Evolutionary conservation across 2,888 invertebrate genomes (phyloP).

Genomic region (Agrochola lychnidis): DNA sequence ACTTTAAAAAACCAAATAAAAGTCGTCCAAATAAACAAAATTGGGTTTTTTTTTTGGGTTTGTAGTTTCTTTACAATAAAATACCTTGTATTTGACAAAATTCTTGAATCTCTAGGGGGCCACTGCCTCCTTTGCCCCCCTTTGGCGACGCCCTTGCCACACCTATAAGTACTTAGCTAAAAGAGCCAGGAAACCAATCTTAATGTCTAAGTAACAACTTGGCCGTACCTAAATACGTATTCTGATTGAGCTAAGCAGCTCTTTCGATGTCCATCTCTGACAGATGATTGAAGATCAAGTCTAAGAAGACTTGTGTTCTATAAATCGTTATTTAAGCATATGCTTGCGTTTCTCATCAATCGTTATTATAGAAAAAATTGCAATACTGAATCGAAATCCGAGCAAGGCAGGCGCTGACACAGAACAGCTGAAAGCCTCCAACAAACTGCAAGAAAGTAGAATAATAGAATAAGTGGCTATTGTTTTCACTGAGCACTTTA

Average conservation of each 20-base stretch:
- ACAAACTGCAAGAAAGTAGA: conserved; percentile 4
- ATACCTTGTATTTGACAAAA: too few species aligned
- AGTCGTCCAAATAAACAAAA: too few species aligned
- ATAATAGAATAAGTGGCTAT: not conserved
- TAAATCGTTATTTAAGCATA: too few species aligned
- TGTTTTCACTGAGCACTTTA: conserved; percentile 1
- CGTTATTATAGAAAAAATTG: not conserved
- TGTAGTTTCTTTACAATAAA: too few species aligned
- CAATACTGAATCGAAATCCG: not conserved
- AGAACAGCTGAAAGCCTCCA: not conserved
- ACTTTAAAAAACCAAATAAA: too few species aligned
- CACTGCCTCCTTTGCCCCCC: too few species aligned
- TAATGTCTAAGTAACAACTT: not conserved
- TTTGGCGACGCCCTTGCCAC: too few species aligned
- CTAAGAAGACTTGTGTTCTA: not conserved
- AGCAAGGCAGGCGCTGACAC: not conserved
- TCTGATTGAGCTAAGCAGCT: not conserved
- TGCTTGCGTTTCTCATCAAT: not conserved
- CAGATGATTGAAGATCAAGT: too few species aligned
- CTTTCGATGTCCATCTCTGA: not conserved
- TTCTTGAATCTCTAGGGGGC: too few species aligned
- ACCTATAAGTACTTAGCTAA: not conserved
- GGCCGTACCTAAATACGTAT: not conserved
- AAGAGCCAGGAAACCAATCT: not conserved
- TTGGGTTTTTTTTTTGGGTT: too few species aligned